phyloP scores from a whole-genome alignment of 2,113 vertebrate species.

The Thinocorus orbignyianus region DNA sequence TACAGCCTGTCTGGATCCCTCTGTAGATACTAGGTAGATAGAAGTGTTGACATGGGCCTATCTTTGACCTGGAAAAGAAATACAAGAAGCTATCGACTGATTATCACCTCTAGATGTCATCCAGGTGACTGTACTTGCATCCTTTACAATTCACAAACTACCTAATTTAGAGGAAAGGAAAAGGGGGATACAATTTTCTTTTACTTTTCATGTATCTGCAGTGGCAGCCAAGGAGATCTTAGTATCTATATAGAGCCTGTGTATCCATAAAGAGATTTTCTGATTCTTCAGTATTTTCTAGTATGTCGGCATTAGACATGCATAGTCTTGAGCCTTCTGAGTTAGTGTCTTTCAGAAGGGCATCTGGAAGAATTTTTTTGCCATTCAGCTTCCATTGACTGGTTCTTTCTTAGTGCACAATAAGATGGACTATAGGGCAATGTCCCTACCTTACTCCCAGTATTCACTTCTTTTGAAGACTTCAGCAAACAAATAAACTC shows the following conservation, averaged over 20 bases:
- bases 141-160: not conserved
- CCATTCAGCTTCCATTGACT: not conserved
- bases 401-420: not conserved
- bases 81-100: not conserved
- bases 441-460: not conserved
- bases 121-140: not conserved
- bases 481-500: not conserved
- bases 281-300: not conserved
- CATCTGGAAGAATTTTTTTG: not conserved
- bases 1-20: not conserved
- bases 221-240: not conserved
- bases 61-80: not conserved
- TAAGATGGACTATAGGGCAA: not conserved
- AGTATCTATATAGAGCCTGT: not conserved
- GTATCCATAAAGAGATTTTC: not conserved
- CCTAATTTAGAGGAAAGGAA: not conserved
- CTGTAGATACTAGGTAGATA: not conserved
- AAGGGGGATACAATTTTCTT: not conserved
- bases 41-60: not conserved
- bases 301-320: fast-evolving
- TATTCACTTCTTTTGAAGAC: not conserved
- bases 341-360: not conserved
- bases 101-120: not conserved
- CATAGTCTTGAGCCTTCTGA: not conserved
- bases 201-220: not conserved